phyloP scores from a whole-genome alignment of 2,797 vertebrate genomes.

The Sphaeramia orbicularis region DNA sequence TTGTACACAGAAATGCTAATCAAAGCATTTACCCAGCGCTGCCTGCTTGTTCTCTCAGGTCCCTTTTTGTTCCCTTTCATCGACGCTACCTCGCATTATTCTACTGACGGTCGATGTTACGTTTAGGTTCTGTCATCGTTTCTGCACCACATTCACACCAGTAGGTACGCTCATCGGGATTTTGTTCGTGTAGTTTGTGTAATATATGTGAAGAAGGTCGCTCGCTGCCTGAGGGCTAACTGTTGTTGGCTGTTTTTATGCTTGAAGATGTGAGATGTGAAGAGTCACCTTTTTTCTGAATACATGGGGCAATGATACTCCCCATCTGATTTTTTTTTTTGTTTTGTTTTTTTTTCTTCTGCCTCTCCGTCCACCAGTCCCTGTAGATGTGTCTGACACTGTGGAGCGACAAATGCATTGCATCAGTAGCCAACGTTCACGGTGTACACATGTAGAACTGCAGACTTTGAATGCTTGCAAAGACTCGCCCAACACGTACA shows the following conservation, averaged over 20 bases:
- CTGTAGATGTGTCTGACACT: slow-evolving; percentile 20
- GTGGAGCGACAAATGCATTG: not conserved
- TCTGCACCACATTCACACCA: slow-evolving; percentile 39
- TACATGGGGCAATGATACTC: slow-evolving; percentile 18
- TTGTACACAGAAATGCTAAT: slow-evolving; percentile 71
- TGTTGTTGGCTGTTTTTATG: slow-evolving; percentile 34
- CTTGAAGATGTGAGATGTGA: slow-evolving; percentile 42
- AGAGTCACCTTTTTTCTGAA: slow-evolving; percentile 21
- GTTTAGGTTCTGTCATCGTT: slow-evolving; percentile 31
- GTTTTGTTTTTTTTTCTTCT: no score
- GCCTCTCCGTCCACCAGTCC: slow-evolving; percentile 16
- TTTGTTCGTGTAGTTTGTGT: slow-evolving; percentile 28
- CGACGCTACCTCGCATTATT: slow-evolving; percentile 73
- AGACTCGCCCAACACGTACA: slow-evolving; percentile 23
- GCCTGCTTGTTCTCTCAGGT: slow-evolving; percentile 76
- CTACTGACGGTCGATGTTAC: slow-evolving; percentile 46
- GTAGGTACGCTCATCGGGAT: slow-evolving; percentile 34
- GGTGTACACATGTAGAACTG: slow-evolving; percentile 4
- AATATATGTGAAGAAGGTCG: slow-evolving; percentile 30
- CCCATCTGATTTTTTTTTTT: slow-evolving; percentile 7
- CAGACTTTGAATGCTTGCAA: slow-evolving; percentile 23
- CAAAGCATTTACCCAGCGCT: slow-evolving; percentile 68
- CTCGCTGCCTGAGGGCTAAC: slow-evolving; percentile 16
- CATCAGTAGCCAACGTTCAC: slow-evolving; percentile 27
- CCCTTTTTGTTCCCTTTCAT: slow-evolving; percentile 50